These are phyloP conservation scores for Girardia tigrina DNA, from an alignment of 2,888 invertebrate genomes.

Conservation along the genomic window DNA sequence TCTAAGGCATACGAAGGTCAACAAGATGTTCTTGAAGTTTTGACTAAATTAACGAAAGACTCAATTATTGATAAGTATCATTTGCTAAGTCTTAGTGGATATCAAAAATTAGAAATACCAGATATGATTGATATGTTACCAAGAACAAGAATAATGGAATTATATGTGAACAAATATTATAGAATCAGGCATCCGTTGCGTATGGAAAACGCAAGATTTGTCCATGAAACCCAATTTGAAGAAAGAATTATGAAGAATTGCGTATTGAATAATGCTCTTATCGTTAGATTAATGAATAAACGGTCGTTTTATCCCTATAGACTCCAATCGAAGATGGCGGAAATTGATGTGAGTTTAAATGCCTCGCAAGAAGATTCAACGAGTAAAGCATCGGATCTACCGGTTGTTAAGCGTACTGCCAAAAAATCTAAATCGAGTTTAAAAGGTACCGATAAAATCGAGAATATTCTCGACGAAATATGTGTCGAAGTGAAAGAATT, in stretches of 20 bases:
- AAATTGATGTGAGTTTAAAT: background rate
- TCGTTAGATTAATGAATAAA: background rate
- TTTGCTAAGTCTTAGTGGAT: background rate
- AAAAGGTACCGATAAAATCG: background rate
- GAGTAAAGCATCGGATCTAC: background rate
- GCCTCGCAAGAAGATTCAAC: background rate
- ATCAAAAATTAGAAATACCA: background rate
- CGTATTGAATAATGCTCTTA: background rate
- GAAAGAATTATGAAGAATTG: background rate
- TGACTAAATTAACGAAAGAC: constrained; percentile 5
- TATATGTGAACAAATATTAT: background rate
- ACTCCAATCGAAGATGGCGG: background rate
- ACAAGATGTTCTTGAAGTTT: background rate
- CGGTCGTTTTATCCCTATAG: background rate
- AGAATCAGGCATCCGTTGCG: background rate
- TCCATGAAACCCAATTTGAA: background rate
- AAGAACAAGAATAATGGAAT: background rate
- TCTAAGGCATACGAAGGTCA: background rate
- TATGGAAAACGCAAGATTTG: background rate
- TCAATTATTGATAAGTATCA: constrained; percentile 6
- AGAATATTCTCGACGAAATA: background rate
- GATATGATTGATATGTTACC: background rate
- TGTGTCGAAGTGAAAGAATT: background rate
- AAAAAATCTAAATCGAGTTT: background rate
- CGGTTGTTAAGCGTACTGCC: background rate